Conservation (phyloP, 2,113 vertebrate genomes). For the Atlantisia rogersi region DNA sequence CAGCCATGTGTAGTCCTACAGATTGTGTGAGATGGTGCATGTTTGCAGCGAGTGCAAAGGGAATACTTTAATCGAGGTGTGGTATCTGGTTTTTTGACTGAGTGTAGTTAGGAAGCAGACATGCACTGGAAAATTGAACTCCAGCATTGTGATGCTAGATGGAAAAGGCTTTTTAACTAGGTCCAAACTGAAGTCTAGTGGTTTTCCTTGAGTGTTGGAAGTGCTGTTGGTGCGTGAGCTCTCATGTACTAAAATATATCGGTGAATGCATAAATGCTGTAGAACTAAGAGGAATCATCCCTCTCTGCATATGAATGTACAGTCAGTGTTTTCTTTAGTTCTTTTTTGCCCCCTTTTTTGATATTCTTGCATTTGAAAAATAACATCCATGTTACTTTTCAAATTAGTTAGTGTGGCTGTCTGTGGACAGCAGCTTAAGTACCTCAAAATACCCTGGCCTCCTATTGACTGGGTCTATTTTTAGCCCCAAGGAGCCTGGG, state of each 20-base stretch:
- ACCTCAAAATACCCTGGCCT: conserved; percentile 3
- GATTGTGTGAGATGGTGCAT: neutral
- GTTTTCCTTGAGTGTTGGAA: neutral
- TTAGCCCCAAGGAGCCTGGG: neutral
- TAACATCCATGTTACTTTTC: neutral
- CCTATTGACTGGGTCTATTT: neutral
- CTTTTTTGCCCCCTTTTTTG: neutral
- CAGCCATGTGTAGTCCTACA: neutral
- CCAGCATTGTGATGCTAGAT: neutral
- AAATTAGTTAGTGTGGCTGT: neutral
- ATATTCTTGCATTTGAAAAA: neutral
- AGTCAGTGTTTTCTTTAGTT: neutral
- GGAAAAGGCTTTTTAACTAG: neutral
- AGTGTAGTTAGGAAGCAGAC: neutral
- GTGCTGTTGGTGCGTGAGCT: neutral
- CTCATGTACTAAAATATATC: neutral
- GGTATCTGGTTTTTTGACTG: neutral
- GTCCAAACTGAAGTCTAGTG: neutral
- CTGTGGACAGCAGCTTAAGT: neutral
- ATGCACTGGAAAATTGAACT: neutral
- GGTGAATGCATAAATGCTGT: neutral
- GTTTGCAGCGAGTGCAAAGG: neutral
- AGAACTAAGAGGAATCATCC: neutral
- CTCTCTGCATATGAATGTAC: neutral
- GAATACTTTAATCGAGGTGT: neutral